Percentiles rank a stretch among this genome's conserved stretches.
These are phyloP conservation scores for Lacerta agilis DNA, from an alignment of 2,797 vertebrate genomes.

Conservation along the genomic window DNA sequence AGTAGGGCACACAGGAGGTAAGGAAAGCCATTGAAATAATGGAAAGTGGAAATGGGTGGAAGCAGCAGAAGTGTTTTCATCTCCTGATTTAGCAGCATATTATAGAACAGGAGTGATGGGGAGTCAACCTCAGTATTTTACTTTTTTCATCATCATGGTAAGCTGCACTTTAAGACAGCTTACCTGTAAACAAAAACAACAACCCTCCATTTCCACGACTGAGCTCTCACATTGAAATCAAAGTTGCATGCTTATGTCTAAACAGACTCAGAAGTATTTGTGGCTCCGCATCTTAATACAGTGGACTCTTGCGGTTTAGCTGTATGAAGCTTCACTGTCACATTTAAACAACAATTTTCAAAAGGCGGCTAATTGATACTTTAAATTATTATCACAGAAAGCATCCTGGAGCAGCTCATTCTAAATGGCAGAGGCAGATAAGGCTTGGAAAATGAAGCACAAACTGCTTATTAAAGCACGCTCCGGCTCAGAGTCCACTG, in stretches of 20 bases:
- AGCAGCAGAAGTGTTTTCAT: background rate
- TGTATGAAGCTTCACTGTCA: background rate
- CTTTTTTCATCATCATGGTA: background rate
- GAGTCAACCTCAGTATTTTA: background rate
- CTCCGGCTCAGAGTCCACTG: conserved; percentile 40
- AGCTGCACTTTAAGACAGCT: background rate
- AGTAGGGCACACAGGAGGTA: background rate
- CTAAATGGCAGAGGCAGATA: conserved; percentile 52
- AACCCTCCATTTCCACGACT: background rate
- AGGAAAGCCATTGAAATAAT: background rate
- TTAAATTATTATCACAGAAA: background rate
- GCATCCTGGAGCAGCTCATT: conserved; percentile 42
- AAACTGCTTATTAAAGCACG: conserved; percentile 46
- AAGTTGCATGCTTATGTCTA: background rate
- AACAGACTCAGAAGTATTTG: background rate
- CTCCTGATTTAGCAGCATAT: background rate
- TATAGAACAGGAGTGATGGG: background rate
- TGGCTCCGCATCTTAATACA: background rate
- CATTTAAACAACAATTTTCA: background rate
- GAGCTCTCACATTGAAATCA: background rate
- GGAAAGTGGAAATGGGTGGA: background rate
- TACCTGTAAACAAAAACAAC: background rate
- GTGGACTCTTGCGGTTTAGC: background rate
- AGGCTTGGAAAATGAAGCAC: conserved; percentile 46
- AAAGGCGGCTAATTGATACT: conserved; percentile 33